Conservation (phyloP, 53 echinoderm and acorn worm genomes). For the Hippasteria phrygiana region DNA sequence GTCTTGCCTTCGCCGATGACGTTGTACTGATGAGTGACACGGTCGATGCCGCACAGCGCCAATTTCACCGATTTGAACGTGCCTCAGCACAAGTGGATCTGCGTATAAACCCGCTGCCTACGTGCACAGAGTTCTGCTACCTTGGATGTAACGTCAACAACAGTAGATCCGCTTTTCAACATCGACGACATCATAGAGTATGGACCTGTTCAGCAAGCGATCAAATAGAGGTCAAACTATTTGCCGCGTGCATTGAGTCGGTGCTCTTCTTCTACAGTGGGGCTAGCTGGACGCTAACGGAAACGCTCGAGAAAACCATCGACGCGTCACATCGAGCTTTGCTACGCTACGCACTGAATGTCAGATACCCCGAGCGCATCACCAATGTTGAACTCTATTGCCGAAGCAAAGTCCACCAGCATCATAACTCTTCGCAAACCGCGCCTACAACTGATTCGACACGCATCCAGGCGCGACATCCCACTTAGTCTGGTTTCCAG, state of each 20-base stretch:
- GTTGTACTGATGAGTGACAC: slow-evolving; percentile 21
- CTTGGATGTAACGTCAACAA: no score
- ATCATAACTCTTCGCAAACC: slow-evolving; percentile 14
- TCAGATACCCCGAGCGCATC: slow-evolving; percentile 6
- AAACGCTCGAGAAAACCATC: slow-evolving; percentile 5
- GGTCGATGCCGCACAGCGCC: background rate
- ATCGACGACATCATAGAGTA: background rate
- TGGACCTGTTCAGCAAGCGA: slow-evolving; percentile 19
- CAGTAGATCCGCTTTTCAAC: no score
- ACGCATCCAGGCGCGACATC: background rate
- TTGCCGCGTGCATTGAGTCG: slow-evolving; percentile 12
- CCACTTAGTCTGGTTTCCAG: no score
- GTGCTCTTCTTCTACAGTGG: slow-evolving; percentile 5
- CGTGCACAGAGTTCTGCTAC: no score
- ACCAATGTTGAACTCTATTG: background rate
- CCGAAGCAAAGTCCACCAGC: background rate
- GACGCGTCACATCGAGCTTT: background rate
- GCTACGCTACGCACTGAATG: background rate
- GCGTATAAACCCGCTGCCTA: no score
- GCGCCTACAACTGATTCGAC: slow-evolving; percentile 10
- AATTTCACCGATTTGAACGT: background rate
- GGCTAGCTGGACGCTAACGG: slow-evolving; percentile 1
- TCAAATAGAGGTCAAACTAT: slow-evolving; percentile 1
- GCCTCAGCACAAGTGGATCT: background rate
- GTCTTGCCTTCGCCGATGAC: slow-evolving; percentile 9